Evolutionary conservation across 2,113 vertebrate species (phyloP).

Genomic region (Conger conger): DNA sequence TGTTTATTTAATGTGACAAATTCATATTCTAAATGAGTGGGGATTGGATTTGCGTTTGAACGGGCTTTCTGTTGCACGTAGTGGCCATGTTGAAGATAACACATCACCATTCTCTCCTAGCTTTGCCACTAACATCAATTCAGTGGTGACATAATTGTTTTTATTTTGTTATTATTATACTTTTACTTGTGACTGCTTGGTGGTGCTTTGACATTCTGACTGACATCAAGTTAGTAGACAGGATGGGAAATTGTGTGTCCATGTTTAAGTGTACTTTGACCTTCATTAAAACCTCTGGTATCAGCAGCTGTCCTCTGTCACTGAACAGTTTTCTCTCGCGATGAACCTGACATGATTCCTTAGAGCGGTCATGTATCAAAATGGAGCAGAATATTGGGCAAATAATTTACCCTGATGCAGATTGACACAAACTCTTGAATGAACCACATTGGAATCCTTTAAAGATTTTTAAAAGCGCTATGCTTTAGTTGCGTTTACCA

Average conservation of each 20-base stretch:
- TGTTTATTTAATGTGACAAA: neutral
- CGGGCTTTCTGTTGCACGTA: neutral
- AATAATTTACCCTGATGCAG: neutral
- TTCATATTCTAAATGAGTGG: slow-evolving; percentile 42
- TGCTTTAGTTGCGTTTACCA: slow-evolving; percentile 33
- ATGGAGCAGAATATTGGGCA: too few species aligned
- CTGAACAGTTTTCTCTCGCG: neutral
- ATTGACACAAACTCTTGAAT: neutral
- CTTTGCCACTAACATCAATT: neutral
- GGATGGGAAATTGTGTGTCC: neutral
- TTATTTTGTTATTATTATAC: neutral
- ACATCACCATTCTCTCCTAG: neutral
- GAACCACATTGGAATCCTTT: neutral
- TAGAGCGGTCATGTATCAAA: neutral
- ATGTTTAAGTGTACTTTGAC: neutral
- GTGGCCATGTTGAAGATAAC: neutral
- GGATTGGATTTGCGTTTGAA: neutral
- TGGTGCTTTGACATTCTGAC: neutral
- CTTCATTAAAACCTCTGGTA: neutral
- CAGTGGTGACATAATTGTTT: neutral
- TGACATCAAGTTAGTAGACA: neutral
- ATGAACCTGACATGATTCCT: neutral
- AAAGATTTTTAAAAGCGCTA: neutral
- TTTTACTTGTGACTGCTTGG: neutral
- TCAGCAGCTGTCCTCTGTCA: neutral